These are phyloP conservation scores for Ylistrum balloti DNA, from an alignment of 1,140 invertebrate species.

Conservation along the genomic window DNA sequence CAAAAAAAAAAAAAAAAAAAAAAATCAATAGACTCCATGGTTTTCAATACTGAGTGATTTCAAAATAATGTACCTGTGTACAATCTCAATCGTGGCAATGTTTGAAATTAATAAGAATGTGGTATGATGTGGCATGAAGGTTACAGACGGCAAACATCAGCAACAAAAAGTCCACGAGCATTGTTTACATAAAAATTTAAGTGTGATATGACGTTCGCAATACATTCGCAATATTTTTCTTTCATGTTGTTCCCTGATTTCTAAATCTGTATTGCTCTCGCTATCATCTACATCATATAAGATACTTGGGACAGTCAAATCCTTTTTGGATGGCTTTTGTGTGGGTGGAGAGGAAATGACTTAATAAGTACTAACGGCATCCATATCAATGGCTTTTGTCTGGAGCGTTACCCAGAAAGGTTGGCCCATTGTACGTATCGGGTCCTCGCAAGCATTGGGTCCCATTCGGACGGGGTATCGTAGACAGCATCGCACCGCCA, in stretches of 20 bases:
- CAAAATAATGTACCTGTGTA: too few species aligned
- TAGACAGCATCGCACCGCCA: slow-evolving; percentile 29
- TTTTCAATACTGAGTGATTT: too few species aligned
- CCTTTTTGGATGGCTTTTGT: background rate
- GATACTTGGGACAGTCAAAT: background rate
- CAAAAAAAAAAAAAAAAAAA: too few species aligned
- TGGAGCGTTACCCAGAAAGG: slow-evolving; percentile 1
- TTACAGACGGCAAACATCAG: too few species aligned
- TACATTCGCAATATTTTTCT: too few species aligned
- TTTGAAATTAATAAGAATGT: too few species aligned
- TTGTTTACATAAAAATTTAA: too few species aligned
- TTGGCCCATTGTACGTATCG: background rate
- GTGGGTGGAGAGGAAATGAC: background rate
- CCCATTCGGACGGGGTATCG: background rate
- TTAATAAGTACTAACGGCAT: background rate
- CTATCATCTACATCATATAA: background rate
- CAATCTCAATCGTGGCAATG: too few species aligned
- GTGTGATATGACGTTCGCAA: too few species aligned
- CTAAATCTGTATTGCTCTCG: background rate
- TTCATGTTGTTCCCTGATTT: background rate
- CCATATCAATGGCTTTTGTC: background rate
- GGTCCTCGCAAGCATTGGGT: background rate
- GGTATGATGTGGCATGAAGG: too few species aligned
- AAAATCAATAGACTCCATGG: too few species aligned
- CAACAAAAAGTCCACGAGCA: too few species aligned